Evolutionary conservation across 2,888 invertebrate species (phyloP), one percentile per base, ranked within the genome.

Genomic region (Eurois occulta): DNA sequence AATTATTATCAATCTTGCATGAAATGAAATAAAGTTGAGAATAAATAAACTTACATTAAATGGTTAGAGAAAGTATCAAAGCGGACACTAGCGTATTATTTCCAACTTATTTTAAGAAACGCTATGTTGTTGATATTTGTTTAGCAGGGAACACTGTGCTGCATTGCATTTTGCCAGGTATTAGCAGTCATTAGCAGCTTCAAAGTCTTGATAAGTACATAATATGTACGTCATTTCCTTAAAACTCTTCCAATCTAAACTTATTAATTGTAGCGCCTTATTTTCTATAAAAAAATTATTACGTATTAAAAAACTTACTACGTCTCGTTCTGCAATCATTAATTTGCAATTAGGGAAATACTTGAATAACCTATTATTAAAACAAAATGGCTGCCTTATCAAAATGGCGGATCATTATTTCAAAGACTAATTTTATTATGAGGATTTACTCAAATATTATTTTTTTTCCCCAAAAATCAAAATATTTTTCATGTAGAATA

Each of bases 331-430:
- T 77, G 68, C 58, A 68, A 62, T 73, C 18, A 75, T 70, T 66
- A 66, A 70, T 78, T 74, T 74, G 46, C 32, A 78, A 43, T 43
- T 52, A 74, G 4, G 66, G 35, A 66, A 78, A 74, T 80, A 86
- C 72, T 80, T 74, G 41, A 72, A 16, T 68, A 72, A 75, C 32
- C 46, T 83, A 72, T 65, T 21, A 74, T 65, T 78, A 87, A 66
- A 80, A 87, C 64, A 84, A 85, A 84, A 86, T 85, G 84, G 87
- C 85, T 87, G 77, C 86, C 81, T 66, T 58, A 75, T 58, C 41
- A 76, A 85, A 86, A 81, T 80, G 87, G 78, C 74, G 75, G 32
- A 74, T 60, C 58, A 74, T 72, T 73, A 65, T 48, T 67, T 52
- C 28, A 64, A 76, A 74, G 84, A 67, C 46, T 73, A 71, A 75